A percentile compares a stretch with the other conserved stretches of the same genome.
phyloP scores from a whole-genome alignment of 2,113 vertebrate species.

The Benitochromis conjunctus region DNA sequence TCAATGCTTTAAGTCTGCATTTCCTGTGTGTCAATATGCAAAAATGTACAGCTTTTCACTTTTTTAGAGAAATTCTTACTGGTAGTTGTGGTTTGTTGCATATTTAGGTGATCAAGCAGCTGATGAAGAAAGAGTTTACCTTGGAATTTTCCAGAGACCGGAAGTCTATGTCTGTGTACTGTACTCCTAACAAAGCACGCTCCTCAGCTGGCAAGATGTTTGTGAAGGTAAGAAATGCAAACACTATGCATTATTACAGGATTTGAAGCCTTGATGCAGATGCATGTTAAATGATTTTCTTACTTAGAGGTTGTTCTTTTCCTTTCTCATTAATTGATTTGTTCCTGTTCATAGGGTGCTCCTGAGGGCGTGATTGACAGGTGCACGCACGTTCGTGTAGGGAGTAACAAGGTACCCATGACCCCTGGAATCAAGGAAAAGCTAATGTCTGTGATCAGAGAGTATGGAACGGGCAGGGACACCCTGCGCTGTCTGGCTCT shows the following conservation, averaged over 20 bases:
- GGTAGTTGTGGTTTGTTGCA: not conserved
- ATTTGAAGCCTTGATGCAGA: not conserved
- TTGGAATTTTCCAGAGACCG: constrained; percentile 92
- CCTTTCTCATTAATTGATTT: not conserved
- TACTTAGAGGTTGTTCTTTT: not conserved
- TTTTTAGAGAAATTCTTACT: not conserved
- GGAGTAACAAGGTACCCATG: constrained; percentile 83
- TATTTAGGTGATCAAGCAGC: constrained; percentile 87
- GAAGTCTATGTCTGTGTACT: constrained; percentile 99
- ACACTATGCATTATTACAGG: not conserved
- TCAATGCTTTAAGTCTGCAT: not conserved
- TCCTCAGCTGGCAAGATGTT: constrained; percentile 95
- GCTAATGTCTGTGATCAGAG: constrained; percentile 90
- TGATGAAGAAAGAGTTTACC: constrained; percentile 93
- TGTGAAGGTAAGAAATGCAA: constrained; percentile 81
- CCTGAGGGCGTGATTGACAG: constrained; percentile 96
- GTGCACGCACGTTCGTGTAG: constrained; percentile 91
- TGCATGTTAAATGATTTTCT: not conserved
- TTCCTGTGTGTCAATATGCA: not conserved
- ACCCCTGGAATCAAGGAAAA: constrained; percentile 90
- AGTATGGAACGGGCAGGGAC: constrained; percentile 92
- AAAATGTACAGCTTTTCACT: not conserved
- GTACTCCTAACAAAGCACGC: constrained; percentile 90
- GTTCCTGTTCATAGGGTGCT: constrained; percentile 79
- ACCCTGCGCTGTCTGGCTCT: constrained; percentile 94